Evolutionary conservation across 2,888 invertebrate species (phyloP).

Genomic region (Anarsia innoxiella): DNA sequence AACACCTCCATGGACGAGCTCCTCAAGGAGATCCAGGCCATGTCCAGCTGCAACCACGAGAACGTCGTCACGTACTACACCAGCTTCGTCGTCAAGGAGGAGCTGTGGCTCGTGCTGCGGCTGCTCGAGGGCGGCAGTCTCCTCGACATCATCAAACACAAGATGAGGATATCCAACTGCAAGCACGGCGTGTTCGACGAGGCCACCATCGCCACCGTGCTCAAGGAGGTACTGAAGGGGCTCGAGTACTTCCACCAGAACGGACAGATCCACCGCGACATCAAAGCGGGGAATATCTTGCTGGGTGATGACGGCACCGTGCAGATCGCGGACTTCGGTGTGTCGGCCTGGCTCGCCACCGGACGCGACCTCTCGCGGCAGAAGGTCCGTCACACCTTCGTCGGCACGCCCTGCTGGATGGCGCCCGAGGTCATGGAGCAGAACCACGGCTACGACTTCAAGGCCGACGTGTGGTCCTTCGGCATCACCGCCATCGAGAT

Average conservation of each 20-base stretch:
- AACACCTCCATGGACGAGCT: constrained; percentile 99
- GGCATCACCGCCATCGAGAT: constrained; percentile 99
- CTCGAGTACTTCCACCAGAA: constrained; percentile 98
- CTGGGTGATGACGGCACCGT: constrained; percentile 98
- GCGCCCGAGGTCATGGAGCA: constrained; percentile 99
- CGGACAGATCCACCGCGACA: constrained; percentile 94
- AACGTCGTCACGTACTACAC: constrained; percentile 99
- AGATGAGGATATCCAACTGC: constrained; percentile 93
- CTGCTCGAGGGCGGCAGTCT: constrained; percentile 95
- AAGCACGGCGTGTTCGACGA: constrained; percentile 99
- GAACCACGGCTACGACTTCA: constrained; percentile 99
- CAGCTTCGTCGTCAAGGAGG: constrained; percentile 98
- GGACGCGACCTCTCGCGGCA: constrained; percentile 96
- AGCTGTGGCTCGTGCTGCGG: constrained; percentile 98
- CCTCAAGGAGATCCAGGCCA: constrained; percentile 93
- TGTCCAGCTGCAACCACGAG: constrained; percentile 99
- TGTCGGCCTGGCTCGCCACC: constrained; percentile 98
- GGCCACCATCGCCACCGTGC: constrained; percentile 96
- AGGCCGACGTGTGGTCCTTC: constrained; percentile 89
- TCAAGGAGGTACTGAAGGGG: constrained; percentile 96
- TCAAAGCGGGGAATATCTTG: constrained; percentile 82
- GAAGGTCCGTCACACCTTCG: constrained; percentile 98
- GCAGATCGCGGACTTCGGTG: constrained; percentile 99
- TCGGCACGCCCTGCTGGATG: constrained; percentile 99
- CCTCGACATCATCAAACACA: constrained; percentile 95